Conservation (phyloP, 2,113 vertebrate genomes). For the Scortum barcoo region DNA sequence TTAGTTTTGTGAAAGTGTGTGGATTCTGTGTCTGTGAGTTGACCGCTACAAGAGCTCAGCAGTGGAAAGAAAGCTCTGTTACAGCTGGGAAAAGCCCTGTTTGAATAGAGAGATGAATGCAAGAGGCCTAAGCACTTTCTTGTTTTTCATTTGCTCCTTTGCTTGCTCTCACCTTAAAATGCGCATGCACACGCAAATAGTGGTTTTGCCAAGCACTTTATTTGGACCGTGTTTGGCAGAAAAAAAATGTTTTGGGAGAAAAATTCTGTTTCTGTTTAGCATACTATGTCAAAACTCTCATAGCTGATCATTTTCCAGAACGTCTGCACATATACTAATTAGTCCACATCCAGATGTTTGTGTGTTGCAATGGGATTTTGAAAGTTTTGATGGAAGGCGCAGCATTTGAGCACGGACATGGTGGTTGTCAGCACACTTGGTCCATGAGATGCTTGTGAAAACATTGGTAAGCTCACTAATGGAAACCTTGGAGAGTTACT, state of each 20-base stretch:
- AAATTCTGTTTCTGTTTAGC: conserved; percentile 24
- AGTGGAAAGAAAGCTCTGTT: conserved; percentile 73
- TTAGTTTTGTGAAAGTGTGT: conserved; percentile 60
- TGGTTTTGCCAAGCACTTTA: background rate
- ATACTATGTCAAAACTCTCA: background rate
- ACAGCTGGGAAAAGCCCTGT: conserved; percentile 57
- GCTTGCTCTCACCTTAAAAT: conserved; percentile 13
- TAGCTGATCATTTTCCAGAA: conserved; percentile 4
- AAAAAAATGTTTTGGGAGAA: conserved; percentile 1
- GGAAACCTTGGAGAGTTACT: conserved; percentile 36
- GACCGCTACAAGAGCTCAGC: conserved; percentile 66
- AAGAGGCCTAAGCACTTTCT: conserved; percentile 40
- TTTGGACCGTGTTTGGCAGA: background rate
- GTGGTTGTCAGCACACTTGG: conserved; percentile 35
- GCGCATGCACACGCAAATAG: background rate
- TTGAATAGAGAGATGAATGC: conserved; percentile 57
- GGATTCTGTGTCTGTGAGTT: conserved; percentile 73
- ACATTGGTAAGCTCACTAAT: conserved; percentile 39
- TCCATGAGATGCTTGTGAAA: conserved; percentile 48
- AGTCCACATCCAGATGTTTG: conserved; percentile 28
- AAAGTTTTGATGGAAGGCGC: conserved; percentile 16
- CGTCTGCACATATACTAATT: background rate
- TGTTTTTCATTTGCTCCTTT: conserved; percentile 21
- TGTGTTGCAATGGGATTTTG: conserved; percentile 10
- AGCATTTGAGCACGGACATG: conserved; percentile 1